Evolutionary conservation across 2,113 vertebrate species (phyloP), one percentile per base, ranked within the genome.

Genomic region (Coracopsis vasa): DNA sequence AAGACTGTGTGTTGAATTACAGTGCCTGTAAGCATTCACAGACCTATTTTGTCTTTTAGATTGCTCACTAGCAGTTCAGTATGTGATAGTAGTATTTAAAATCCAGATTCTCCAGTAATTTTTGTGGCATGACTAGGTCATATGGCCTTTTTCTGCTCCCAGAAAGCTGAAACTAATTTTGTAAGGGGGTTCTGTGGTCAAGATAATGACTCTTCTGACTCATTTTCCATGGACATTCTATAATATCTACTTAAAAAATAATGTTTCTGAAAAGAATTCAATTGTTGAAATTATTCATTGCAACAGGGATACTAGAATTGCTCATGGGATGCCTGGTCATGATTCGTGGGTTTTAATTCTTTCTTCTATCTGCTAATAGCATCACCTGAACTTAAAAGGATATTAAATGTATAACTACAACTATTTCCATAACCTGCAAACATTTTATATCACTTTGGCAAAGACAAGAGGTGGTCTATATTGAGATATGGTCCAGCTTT

Each of bases 11-110:
- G 60, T 74, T 91, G 88, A 80, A 80, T 88, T 93, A 70, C 29
- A 84, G 45, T 42, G 75, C 48, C 62, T 88, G 37, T 58, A 94
- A 94, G 56, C 61, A 65, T 88, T 94, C 44, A 51, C 70, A 92
- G 89, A 73, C 62, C 67, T 54, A 33, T 88, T 92, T 94, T 86
- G 45, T 86, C 93, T 88, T 83, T 50, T 29, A 94, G 75, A 83
- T 67, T 88, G 37, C 77, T 92, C 79, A 80, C 45, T 80, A 60
- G 29, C 17, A 41, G 54, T 73, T 90, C n/a, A 39, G 29, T 83
- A 39, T 88, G 44, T 62, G 64, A 78, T 90, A 90, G 62, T 60
- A 78, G 23, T 86, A 45, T 77, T 88, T 79, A 83, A 96, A 90
- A 94, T 17, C 53, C 31, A 85, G 44, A 79, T 92, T 89, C 65